These are phyloP conservation scores for Vireo altiloquus DNA, from an alignment of 2,113 vertebrate species.

Conservation along the genomic window DNA sequence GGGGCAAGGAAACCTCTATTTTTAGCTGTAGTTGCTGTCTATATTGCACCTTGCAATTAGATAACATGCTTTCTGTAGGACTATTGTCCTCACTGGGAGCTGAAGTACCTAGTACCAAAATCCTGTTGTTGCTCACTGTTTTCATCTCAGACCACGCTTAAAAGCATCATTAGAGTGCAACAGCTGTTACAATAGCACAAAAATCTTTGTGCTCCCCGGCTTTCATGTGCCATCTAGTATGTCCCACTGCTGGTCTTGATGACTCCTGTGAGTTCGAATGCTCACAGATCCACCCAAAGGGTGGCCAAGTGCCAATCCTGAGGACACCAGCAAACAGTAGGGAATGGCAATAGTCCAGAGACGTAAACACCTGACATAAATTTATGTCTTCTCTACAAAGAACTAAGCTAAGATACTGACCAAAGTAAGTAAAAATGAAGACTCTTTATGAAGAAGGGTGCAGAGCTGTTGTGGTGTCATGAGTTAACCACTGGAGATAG, in stretches of 20 bases:
- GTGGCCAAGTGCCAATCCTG: background rate
- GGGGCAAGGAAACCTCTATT: background rate
- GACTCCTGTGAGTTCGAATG: background rate
- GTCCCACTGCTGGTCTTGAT: background rate
- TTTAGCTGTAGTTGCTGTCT: background rate
- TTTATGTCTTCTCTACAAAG: background rate
- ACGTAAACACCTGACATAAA: background rate
- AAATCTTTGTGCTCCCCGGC: background rate
- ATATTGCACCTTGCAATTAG: background rate
- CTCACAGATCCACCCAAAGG: background rate
- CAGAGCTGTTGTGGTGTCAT: background rate
- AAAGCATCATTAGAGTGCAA: background rate
- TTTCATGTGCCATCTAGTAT: background rate
- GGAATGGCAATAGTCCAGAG: background rate
- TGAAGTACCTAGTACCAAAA: background rate
- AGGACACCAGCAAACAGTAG: background rate
- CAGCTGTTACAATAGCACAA: background rate
- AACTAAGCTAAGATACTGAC: background rate
- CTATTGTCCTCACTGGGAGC: background rate
- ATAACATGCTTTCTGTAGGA: background rate
- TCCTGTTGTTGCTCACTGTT: background rate
- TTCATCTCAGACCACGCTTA: background rate
- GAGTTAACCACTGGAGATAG: background rate
- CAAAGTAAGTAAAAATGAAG: background rate
- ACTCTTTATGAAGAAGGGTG: background rate